Percentiles rank a stretch among this genome's conserved stretches.
Evolutionary conservation across 2,113 vertebrate genomes (phyloP).

Genomic region (Trichechus manatus): DNA sequence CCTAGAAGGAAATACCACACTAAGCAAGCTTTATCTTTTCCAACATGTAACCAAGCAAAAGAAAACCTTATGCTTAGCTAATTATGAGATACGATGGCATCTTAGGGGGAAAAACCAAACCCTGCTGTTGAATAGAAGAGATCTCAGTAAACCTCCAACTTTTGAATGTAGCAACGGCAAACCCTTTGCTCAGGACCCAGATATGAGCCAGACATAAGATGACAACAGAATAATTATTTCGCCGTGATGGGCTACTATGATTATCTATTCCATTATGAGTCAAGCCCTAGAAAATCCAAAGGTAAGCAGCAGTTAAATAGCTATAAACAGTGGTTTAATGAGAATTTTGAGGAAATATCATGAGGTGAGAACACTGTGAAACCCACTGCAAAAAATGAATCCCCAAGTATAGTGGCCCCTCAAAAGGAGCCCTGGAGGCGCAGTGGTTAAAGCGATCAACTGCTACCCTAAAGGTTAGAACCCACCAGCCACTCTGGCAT

Average conservation of each 20-base stretch:
- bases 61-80: slow-evolving; percentile 30
- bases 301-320: slow-evolving; percentile 69
- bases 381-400: slow-evolving; percentile 4
- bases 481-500: too few species aligned
- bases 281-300: slow-evolving; percentile 68
- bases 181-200: background rate
- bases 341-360: slow-evolving; percentile 57
- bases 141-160: slow-evolving; percentile 40
- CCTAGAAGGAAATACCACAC: background rate
- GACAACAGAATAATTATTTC: slow-evolving; percentile 58
- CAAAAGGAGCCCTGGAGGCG: too few species aligned
- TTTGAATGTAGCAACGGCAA: background rate
- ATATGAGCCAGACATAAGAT: background rate
- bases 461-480: too few species aligned
- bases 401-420: too few species aligned
- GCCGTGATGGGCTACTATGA: slow-evolving; percentile 45
- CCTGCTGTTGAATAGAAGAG: background rate
- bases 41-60: background rate
- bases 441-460: too few species aligned
- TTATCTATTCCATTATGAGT: slow-evolving; percentile 67
- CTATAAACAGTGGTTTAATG: slow-evolving; percentile 65
- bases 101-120: background rate
- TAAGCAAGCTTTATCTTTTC: background rate
- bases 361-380: background rate
- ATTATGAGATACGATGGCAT: background rate